phyloP scores from a whole-genome alignment of 2,888 invertebrate genomes.

The Alviniconcha strummeri region DNA sequence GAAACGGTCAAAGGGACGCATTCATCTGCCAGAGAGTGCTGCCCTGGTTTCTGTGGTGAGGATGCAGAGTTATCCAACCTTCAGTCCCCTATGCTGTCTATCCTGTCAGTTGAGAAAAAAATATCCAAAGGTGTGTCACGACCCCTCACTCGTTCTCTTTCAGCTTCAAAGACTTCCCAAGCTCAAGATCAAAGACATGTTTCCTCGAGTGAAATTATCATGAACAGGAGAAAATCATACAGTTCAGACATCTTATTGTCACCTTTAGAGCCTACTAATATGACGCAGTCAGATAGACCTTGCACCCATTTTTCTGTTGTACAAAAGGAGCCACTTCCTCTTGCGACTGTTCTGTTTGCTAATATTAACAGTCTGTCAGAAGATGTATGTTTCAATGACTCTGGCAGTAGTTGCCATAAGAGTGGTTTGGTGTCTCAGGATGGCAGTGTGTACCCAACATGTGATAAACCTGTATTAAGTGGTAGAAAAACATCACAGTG shows the following conservation, averaged over 20 bases:
- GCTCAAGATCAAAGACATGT: no score
- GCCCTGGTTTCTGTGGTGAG: background rate
- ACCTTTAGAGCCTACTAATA: background rate
- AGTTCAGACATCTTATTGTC: constrained; percentile 1
- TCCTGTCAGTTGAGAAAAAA: background rate
- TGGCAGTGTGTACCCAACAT: no score
- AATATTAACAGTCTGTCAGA: background rate
- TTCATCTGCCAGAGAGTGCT: background rate
- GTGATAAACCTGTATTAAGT: no score
- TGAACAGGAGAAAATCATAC: background rate
- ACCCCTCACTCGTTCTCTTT: background rate
- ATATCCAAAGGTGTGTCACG: background rate
- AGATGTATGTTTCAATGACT: background rate
- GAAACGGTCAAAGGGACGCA: background rate
- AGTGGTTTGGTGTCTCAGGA: no score
- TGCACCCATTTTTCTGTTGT: background rate
- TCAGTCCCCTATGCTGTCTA: background rate
- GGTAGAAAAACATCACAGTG: no score
- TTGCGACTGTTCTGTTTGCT: background rate
- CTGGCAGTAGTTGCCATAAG: no score
- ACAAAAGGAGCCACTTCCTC: background rate
- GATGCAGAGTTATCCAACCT: no score
- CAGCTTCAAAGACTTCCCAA: no score
- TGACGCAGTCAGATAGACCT: background rate
- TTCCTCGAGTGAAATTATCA: no score